Base-by-base conservation (phyloP, 2,113 vertebrate genomes). In the Campylorhamphus procurvoides region DNA sequence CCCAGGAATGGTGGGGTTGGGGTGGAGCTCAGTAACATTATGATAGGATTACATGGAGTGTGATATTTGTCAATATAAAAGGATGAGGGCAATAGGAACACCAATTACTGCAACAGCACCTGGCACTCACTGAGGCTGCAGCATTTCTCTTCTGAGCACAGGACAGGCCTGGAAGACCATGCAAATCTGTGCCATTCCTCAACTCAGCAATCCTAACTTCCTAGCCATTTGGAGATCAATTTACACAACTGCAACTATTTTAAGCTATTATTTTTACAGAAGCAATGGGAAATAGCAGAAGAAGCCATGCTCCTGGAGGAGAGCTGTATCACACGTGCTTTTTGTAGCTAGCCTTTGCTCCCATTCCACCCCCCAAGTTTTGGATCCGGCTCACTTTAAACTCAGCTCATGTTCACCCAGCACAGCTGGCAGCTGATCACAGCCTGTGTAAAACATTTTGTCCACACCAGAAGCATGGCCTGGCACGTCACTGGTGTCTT, bases 41-140 rank as follows among this genome's bases (percentile, higher is more conserved):
- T 2, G 9, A 7, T n/a, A 40, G 49, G 25, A 47, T 28, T 25
- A 2, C 0, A 1, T 7, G 7, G 18, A 4, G 1, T 3, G 16
- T 12, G 27, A 6, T 4, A 33, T 2, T 39, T 3, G 3, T 7
- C 59, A 42, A 1, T 10, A 23, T 2, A 17, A 40, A 58, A 19
- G 66, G 28, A 22, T 3, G 6, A 42, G n/a, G 28, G 31, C 24
- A 27, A 39, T 3, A 37, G 18, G 20, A 90, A 69, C 50, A 23
- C 25, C 42, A n/a, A 5, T 14, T 20, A 55, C 23, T 2, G 1
- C 24, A 69, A 10, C 1, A 66, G 60, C 3, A 2, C 18, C 63
- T 23, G 7, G 8, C 10, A 37, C 28, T n/a, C 25, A 6, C 33
- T 5, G 3, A 1, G 2, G 46, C 55, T 19, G 6, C 60, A 67